A percentile compares a stretch with the other conserved stretches of the same genome.
Conservation (phyloP, 2,797 vertebrate genomes). For the Smutsia gigantea region DNA sequence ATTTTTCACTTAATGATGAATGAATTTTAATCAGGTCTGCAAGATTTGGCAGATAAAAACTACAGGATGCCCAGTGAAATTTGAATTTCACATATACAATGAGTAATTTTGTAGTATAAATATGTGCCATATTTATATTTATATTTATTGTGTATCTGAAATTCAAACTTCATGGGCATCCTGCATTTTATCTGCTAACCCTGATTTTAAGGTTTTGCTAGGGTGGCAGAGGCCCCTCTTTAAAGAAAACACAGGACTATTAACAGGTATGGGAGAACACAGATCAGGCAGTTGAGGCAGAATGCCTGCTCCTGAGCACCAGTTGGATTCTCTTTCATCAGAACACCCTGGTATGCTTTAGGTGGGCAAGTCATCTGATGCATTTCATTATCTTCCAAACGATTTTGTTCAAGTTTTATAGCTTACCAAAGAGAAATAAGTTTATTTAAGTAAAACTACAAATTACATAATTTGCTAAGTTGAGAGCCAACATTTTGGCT, state of each 20-base stretch:
- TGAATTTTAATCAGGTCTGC: background rate
- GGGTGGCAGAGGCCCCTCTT: background rate
- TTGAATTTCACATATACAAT: background rate
- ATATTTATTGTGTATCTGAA: background rate
- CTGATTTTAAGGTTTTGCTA: background rate
- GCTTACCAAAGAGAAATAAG: slow-evolving; percentile 5
- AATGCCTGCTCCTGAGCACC: background rate
- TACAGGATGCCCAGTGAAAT: background rate
- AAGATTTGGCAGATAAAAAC: slow-evolving; percentile 19
- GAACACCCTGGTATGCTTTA: background rate
- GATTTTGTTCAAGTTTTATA: background rate
- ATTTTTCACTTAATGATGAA: background rate
- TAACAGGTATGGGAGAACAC: background rate
- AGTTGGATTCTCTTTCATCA: background rate
- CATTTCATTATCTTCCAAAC: slow-evolving; percentile 13
- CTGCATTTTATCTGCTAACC: background rate
- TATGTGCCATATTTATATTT: background rate
- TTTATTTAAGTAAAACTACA: slow-evolving; percentile 37
- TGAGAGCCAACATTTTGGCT: slow-evolving; percentile 6
- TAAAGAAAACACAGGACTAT: no score
- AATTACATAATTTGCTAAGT: slow-evolving; percentile 31
- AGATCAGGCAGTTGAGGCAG: no score
- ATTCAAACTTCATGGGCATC: background rate
- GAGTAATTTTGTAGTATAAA: background rate
- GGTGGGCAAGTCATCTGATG: background rate